Base-by-base conservation (phyloP, 1,140 invertebrate species). In the Ceratina japonica region DNA sequence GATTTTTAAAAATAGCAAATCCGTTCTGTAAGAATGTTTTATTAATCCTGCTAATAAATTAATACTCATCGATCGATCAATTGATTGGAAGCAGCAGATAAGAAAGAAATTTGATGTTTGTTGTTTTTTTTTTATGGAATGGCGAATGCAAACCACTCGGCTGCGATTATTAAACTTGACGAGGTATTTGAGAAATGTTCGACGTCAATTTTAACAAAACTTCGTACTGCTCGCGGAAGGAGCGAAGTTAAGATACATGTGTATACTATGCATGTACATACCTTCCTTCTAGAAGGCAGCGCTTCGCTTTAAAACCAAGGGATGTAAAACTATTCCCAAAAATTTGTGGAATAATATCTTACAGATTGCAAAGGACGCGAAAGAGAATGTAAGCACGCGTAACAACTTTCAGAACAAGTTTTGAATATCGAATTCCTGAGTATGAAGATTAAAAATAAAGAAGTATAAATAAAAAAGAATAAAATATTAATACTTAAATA, bases 1-100 rank as follows among this genome's bases (percentile, higher is more conserved):
- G 66, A 49, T 76, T 69, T 69, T 56, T n/a, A 2, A 58, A 75
- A 31, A 31, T 49, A 63, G 18, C 62, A 24, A 68, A 59, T 49
- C 74, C 15, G 69, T 59, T 44, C 54, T 24, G 15, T 8, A 18
- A 3, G 4, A 62, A 62, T 24, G 22, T 62, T 15, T 71, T 31
- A 62, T 77, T 77, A 54, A 68, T 66, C 63, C 73, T 49, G 3
- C 12, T 20, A 20, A 49, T 13, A 24, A 49, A 61, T 68, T 75
- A 65, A 27, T 69, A 44, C 37, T n/a, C n/a, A n/a, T n/a, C n/a
- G n/a, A n/a, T n/a, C n/a, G 37, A 7, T 7, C 37, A 44, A 31
- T 31, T 31, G 27, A 31, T 31, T 31, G 27, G 27, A 44, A 44
- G 3, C 37, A 44, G 37, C 5, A 44, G 37, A 44, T 8, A 44